Conservation (phyloP, 2,113 vertebrate species). For the Cercopithecus mona region DNA sequence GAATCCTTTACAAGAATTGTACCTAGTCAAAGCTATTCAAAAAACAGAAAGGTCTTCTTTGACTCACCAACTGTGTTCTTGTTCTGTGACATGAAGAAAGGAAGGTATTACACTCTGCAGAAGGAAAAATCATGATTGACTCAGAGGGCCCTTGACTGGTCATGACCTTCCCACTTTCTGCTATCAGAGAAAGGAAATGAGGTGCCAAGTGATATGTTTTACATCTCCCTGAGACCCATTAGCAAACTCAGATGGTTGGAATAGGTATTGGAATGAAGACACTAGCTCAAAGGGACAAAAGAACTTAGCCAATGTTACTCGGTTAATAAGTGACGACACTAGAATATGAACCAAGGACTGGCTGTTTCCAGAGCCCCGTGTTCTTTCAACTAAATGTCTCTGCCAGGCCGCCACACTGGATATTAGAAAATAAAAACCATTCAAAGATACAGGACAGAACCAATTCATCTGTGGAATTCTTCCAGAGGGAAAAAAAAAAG, state of each 20-base stretch:
- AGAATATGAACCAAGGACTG: not conserved
- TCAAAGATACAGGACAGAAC: not conserved
- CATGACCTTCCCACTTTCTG: not conserved
- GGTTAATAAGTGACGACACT: not conserved
- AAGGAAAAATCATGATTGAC: not conserved
- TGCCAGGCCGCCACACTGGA: not conserved
- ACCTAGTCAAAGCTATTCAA: not conserved
- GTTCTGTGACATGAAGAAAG: not conserved
- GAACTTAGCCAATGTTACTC: constrained; percentile 34
- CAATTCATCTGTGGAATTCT: not conserved
- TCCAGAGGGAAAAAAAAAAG: not conserved
- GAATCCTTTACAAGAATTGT: not conserved
- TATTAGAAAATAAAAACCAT: not conserved
- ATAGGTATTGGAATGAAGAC: not conserved
- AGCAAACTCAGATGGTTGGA: not conserved
- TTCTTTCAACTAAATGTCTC: not conserved
- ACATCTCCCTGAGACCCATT: not conserved
- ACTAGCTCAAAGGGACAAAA: not conserved
- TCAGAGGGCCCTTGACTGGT: not conserved
- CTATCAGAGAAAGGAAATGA: not conserved
- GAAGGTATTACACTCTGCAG: not conserved
- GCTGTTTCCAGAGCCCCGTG: not conserved
- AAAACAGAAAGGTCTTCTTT: not conserved
- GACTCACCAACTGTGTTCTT: not conserved
- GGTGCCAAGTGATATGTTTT: not conserved